Percentiles rank a stretch among this genome's conserved stretches.
phyloP scores from a whole-genome alignment of 2,797 vertebrate genomes.

The Mus caroli region DNA sequence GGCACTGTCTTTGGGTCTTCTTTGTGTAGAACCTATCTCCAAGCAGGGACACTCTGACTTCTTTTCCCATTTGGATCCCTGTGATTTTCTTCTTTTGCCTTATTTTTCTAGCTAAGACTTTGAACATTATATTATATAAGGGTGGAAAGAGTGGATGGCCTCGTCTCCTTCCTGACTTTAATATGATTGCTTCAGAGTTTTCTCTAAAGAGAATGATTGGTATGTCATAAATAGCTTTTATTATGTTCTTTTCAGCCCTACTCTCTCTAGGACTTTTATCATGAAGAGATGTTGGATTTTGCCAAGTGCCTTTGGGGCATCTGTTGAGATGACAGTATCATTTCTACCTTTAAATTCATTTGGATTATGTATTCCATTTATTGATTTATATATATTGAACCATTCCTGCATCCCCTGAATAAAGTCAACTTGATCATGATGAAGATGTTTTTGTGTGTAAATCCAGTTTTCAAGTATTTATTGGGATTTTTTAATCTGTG shows the following conservation, averaged over 20 bases:
- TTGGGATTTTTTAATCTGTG: background rate
- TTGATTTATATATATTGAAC: background rate
- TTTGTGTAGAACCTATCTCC: background rate
- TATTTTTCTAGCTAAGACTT: background rate
- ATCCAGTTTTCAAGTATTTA: background rate
- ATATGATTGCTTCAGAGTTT: background rate
- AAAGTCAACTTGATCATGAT: background rate
- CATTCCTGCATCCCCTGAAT: background rate
- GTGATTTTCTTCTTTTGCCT: background rate
- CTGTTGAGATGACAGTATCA: background rate
- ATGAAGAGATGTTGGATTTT: background rate
- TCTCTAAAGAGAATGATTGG: background rate
- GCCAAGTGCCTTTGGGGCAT: background rate
- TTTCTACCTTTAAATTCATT: background rate
- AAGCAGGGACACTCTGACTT: background rate
- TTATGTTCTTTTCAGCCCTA: background rate
- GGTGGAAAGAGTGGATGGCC: background rate
- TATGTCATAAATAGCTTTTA: background rate
- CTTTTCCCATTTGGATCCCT: background rate
- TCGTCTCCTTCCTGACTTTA: background rate
- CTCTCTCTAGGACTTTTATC: background rate
- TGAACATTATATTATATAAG: background rate
- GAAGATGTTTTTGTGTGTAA: background rate
- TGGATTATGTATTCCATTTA: background rate
- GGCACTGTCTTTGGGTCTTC: background rate